Conservation (phyloP, 2,113 vertebrate species). For the Hippocampus comes region DNA sequence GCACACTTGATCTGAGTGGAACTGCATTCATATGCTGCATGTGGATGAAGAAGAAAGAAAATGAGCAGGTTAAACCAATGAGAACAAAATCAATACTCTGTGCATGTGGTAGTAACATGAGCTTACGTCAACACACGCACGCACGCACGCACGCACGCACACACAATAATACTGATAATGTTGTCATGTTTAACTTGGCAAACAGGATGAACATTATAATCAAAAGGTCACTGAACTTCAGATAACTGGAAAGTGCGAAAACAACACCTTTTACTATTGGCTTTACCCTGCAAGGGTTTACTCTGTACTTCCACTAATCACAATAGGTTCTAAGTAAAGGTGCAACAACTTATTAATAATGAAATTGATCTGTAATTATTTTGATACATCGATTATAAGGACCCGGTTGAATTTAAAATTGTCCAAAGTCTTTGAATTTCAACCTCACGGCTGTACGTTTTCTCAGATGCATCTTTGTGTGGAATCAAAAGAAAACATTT, state of each 20-base stretch:
- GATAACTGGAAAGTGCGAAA: conserved; percentile 25
- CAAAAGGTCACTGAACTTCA: conserved; percentile 2
- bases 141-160: neutral
- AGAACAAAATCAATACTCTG: neutral
- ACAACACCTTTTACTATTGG: conserved; percentile 1
- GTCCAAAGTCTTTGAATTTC: too few relatives aligned
- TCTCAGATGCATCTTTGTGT: too few relatives aligned
- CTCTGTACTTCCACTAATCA: neutral
- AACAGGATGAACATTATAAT: conserved; percentile 1
- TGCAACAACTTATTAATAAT: too few relatives aligned
- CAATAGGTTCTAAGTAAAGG: neutral
- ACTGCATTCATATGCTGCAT: conserved; percentile 56
- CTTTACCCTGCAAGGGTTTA: neutral
- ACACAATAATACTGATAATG: neutral
- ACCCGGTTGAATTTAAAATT: too few relatives aligned
- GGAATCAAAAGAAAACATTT: too few relatives aligned
- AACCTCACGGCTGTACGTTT: too few relatives aligned
- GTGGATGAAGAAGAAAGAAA: conserved; percentile 12
- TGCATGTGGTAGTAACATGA: neutral
- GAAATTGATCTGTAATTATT: too few relatives aligned
- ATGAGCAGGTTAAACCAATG: neutral
- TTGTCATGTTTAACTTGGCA: conserved; percentile 18
- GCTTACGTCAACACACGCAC: conserved; percentile 9
- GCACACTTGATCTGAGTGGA: conserved; percentile 71
- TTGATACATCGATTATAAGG: too few relatives aligned